Base-by-base conservation (phyloP, 2,113 vertebrate genomes). In the Leptodactylus fuscus region DNA sequence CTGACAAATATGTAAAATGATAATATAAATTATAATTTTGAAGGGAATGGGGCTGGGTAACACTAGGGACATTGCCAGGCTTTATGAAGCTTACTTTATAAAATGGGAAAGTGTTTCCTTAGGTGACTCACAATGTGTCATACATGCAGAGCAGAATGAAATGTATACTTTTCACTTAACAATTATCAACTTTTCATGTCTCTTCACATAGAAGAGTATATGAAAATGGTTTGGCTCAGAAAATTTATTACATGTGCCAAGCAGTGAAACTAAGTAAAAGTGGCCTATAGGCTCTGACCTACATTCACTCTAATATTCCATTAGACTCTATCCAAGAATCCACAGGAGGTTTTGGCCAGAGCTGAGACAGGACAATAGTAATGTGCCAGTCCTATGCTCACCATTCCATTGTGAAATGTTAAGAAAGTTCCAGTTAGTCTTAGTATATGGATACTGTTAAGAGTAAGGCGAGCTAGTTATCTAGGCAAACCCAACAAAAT, bases 221-320 rank as follows among this genome's bases (percentile, higher is more conserved):
- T 79, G 27, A 79, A 79, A 79, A 70, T 48, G 24, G 6, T 60
- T 70, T 85, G 83, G 83, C 83, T 38, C 44, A 41, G 53, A 16
- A 69, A 32, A 85, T 69, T 29, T 49, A 12, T 85, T 38, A 7
- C 16, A 65, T 53, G 41, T 78, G 83, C 74, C 83, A 78, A 85
- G 49, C 58, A 41, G 44, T 51, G 46, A 69, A 53, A 77, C 20
- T n/a, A 27, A 85, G 55, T 69, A 78, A 78, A 69, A 84, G 82
- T 41, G 74, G 11, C 53, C 51, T 48, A 62, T 15, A 77, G n/a
- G n/a, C 41, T 51, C 46, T 38, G 73, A 85, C 74, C 73, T 79
- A 60, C 58, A 55, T 51, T 83, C 29, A 79, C 79, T 77, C 62
- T 49, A 85, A 85, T 70, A 44, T 79, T 85, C 75, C 29, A 22